phyloP scores from a whole-genome alignment of 2,888 invertebrate genomes.

The Julus scanicus region DNA sequence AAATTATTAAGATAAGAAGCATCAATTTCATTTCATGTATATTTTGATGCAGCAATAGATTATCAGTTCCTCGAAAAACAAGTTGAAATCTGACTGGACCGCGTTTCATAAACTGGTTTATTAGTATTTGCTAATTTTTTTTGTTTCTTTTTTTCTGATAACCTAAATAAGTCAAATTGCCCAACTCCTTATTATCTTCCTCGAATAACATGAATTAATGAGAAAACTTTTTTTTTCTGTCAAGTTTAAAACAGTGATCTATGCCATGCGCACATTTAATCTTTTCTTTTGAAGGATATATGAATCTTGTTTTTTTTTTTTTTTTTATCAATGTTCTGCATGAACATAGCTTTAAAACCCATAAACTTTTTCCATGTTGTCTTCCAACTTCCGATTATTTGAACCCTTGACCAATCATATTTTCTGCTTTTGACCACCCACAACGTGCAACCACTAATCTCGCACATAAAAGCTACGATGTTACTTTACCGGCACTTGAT shows the following conservation, averaged over 20 bases:
- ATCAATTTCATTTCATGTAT: conserved; percentile 34
- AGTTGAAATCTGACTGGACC: conserved; percentile 30
- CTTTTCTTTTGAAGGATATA: conserved; percentile 22
- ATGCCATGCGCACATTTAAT: conserved; percentile 20
- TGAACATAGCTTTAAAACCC: conserved; percentile 23
- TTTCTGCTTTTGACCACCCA: conserved; percentile 17
- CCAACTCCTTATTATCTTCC: conserved; percentile 26
- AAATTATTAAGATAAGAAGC: conserved; percentile 32
- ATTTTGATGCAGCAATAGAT: conserved; percentile 32
- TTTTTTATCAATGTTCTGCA: not conserved
- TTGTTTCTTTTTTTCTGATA: conserved; percentile 11
- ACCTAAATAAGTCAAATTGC: conserved; percentile 44
- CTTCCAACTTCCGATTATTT: conserved; percentile 7
- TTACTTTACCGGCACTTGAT: too few species aligned
- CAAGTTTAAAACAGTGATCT: conserved; percentile 13
- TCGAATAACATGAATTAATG: conserved; percentile 43
- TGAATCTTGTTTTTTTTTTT: not conserved
- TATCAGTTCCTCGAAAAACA: not conserved
- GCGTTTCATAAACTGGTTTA: conserved; percentile 17
- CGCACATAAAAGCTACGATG: not conserved
- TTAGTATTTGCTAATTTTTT: conserved; percentile 26
- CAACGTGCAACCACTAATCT: not conserved
- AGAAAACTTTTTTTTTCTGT: not conserved
- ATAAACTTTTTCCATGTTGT: conserved; percentile 4
- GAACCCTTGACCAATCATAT: not conserved